Conservation (phyloP, 2,797 vertebrate species). For the Paedocypris micromegethes region DNA sequence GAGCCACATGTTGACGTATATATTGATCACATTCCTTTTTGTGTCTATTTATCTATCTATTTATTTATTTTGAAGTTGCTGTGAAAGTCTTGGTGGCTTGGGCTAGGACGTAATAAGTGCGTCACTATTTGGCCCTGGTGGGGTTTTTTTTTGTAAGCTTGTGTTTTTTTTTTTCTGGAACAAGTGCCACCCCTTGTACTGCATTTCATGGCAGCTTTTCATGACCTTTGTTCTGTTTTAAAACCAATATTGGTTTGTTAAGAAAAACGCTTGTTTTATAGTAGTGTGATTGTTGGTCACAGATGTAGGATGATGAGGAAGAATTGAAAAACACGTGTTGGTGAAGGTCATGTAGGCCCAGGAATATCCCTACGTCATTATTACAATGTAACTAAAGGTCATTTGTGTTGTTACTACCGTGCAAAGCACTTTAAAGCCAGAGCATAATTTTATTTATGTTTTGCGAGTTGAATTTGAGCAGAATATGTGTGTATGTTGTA, state of each 20-base stretch:
- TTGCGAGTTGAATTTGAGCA: constrained; percentile 47
- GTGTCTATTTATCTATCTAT: constrained; percentile 25
- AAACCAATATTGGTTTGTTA: constrained; percentile 23
- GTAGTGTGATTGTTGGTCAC: constrained; percentile 13
- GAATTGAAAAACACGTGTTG: constrained; percentile 20
- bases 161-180: constrained; percentile 38
- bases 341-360: background rate
- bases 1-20: constrained; percentile 7
- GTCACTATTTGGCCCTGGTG: constrained; percentile 33
- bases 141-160: background rate
- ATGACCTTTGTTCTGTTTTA: constrained; percentile 44
- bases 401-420: constrained; percentile 51
- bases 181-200: constrained; percentile 30
- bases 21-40: constrained; percentile 30
- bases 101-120: constrained; percentile 3
- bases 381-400: constrained; percentile 45
- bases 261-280: constrained; percentile 37
- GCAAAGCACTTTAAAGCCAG: constrained; percentile 68
- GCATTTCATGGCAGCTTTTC: constrained; percentile 19
- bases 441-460: constrained; percentile 42
- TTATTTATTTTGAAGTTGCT: constrained; percentile 40
- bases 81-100: constrained; percentile 44
- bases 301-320: constrained; percentile 4
- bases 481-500: constrained; percentile 55
- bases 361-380: constrained; percentile 24